Base-by-base conservation (phyloP, 1,140 invertebrate genomes). In the Odontomachus brunneus region DNA sequence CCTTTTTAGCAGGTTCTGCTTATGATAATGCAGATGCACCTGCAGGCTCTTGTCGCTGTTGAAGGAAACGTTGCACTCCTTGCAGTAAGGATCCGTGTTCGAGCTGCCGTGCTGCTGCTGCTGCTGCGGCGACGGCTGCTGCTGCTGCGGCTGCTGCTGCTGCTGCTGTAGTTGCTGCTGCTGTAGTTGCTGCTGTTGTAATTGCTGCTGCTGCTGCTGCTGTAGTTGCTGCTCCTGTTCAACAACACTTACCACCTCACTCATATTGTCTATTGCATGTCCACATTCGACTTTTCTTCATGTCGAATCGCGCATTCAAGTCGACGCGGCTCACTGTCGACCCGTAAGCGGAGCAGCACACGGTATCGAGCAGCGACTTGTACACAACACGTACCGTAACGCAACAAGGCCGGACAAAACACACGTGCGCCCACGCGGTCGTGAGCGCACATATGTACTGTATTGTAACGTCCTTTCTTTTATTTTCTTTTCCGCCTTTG, bases 11-110 rank as follows among this genome's bases (percentile, higher is more conserved):
- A 97, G 93, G 87, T 97, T 97, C 88, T 97, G 96, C 86, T 97
- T 97, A 87, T 97, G 97, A 90, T 97, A 97, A 83, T 96, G 96
- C 83, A 97, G 93, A 94, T 97, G 97, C 74, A 97, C 97, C 86
- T 97, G 96, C 63, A 97, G 94, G 57, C 96, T 97, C 83, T 96
- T 96, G 48, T 95, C 94, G 87, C 96, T 96, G 89, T 97, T 96
- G 89, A 97, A 96, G 86, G 95, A 96, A 49, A 97, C 89, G 85
- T 96, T 95, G 94, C 97, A 97, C 91, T 97, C 96, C 90, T 96
- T 96, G 93, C 97, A 97, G 86, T 95, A 95, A 89, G 95, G 94
- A 75, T 95, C 91, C 86, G 92, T 85, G 93, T 93, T 87, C 89
- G 94, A 83, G 91, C 93, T 86, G 85, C 91, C 82, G 5, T 89